Conservation (phyloP, 2,888 invertebrate genomes). For the Phlogophora meticulosa region DNA sequence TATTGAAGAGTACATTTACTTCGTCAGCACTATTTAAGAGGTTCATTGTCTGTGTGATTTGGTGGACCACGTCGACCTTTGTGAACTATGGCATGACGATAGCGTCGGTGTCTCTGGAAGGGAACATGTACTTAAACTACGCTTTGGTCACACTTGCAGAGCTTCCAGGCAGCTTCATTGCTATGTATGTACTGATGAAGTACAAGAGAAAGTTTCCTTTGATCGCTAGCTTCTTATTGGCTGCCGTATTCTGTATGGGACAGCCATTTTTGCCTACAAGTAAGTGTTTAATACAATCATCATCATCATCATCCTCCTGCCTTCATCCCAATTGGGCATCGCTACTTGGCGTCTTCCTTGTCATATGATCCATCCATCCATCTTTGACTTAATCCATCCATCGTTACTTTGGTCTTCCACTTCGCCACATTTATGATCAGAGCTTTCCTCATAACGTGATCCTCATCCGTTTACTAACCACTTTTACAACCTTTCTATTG, state of each 20-base stretch:
- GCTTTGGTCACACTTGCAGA: slow-evolving; percentile 91
- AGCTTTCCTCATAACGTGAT: too few relatives aligned
- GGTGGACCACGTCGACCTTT: slow-evolving; percentile 93
- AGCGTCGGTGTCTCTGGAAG: slow-evolving; percentile 94
- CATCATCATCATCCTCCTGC: too few relatives aligned
- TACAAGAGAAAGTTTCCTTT: slow-evolving; percentile 91
- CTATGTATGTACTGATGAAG: slow-evolving; percentile 89
- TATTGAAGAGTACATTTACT: slow-evolving; percentile 79
- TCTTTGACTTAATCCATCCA: too few relatives aligned
- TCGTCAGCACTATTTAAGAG: slow-evolving; percentile 78
- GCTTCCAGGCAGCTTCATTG: slow-evolving; percentile 90
- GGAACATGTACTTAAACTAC: slow-evolving; percentile 95
- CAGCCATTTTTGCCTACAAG: slow-evolving; percentile 91
- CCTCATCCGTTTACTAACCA: too few relatives aligned
- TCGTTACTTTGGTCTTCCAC: too few relatives aligned
- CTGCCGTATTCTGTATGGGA: slow-evolving; percentile 90
- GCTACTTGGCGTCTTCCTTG: too few relatives aligned
- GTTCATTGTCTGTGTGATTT: slow-evolving; percentile 82
- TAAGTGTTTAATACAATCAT: slow-evolving; percentile 73
- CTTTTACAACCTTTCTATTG: too few relatives aligned
- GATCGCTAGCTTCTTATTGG: slow-evolving; percentile 89
- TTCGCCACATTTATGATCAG: too few relatives aligned
- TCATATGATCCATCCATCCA: too few relatives aligned
- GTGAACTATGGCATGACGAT: slow-evolving; percentile 95
- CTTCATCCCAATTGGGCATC: too few relatives aligned